Conservation (phyloP, 2,888 invertebrate genomes). For the Xylota sylvarum region DNA sequence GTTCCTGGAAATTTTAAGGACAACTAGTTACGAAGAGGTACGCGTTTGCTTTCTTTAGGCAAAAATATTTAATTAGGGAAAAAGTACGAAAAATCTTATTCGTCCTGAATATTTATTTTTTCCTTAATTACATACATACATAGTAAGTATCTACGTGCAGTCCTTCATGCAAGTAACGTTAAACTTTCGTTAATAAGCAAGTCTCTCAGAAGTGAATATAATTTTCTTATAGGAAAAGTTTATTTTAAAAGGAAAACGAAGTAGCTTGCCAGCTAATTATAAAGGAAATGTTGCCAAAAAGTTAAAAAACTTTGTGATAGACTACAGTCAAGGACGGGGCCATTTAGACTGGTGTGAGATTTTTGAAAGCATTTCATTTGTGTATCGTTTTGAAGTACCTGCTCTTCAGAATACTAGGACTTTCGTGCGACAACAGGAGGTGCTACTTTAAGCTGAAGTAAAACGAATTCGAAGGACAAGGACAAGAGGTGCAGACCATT, state of each 20-base stretch:
- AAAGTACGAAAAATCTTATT: slow-evolving; percentile 10
- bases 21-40: neutral
- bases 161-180: slow-evolving; percentile 13
- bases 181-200: slow-evolving; percentile 42
- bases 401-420: too few species aligned
- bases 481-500: too few species aligned
- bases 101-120: slow-evolving; percentile 20
- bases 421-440: too few species aligned
- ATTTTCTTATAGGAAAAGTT: slow-evolving; percentile 27
- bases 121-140: slow-evolving; percentile 13
- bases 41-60: neutral
- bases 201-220: neutral
- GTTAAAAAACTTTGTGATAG: slow-evolving; percentile 1
- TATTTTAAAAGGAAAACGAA: slow-evolving; percentile 2
- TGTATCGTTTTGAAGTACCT: too few species aligned
- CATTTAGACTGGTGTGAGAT: too few species aligned
- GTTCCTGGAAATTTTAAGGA: neutral
- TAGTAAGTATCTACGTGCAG: neutral
- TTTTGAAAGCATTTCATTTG: too few species aligned
- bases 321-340: too few species aligned
- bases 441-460: too few species aligned
- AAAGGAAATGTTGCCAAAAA: neutral
- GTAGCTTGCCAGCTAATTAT: slow-evolving; percentile 20
- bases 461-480: too few species aligned
- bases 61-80: slow-evolving; percentile 46